Evolutionary conservation across 2,797 vertebrate species (phyloP).

Genomic region (Sebastes nivosus): DNA sequence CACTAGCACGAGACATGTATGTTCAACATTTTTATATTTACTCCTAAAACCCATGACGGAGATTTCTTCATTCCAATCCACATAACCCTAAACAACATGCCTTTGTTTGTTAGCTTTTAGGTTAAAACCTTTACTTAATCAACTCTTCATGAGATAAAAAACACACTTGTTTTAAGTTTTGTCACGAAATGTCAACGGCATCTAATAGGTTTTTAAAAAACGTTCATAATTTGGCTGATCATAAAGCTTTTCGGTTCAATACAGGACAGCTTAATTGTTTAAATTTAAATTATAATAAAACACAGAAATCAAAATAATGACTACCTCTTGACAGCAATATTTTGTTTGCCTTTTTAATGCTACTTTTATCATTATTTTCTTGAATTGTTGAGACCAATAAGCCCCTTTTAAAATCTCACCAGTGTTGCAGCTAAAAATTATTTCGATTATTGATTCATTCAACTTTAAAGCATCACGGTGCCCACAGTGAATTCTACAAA

Average conservation of each 20-base stretch:
- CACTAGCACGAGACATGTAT: not conserved
- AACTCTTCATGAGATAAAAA: not conserved
- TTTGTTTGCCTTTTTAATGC: fast-evolving
- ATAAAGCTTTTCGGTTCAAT: not conserved
- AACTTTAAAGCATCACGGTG: not conserved
- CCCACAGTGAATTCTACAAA: not conserved
- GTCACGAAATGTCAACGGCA: too few relatives aligned
- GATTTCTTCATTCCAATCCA: not conserved
- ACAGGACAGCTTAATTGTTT: not conserved
- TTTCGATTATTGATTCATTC: not conserved
- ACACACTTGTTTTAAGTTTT: not conserved
- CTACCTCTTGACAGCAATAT: not conserved
- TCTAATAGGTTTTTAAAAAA: not conserved
- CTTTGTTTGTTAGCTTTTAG: not conserved
- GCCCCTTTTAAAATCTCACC: not conserved
- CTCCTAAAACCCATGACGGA: not conserved
- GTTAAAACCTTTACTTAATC: not conserved
- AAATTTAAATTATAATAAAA: not conserved
- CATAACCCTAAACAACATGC: not conserved
- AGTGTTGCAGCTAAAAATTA: not conserved
- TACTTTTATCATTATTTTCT: not conserved
- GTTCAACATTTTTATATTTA: not conserved
- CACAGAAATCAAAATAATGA: not conserved
- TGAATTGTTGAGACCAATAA: not conserved
- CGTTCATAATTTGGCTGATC: not conserved